Evolutionary conservation across 37 sponge, comb jelly and placozoan species (phyloP), one percentile per base, ranked within the genome.

Genomic region (Lycopodina hypogea): DNA sequence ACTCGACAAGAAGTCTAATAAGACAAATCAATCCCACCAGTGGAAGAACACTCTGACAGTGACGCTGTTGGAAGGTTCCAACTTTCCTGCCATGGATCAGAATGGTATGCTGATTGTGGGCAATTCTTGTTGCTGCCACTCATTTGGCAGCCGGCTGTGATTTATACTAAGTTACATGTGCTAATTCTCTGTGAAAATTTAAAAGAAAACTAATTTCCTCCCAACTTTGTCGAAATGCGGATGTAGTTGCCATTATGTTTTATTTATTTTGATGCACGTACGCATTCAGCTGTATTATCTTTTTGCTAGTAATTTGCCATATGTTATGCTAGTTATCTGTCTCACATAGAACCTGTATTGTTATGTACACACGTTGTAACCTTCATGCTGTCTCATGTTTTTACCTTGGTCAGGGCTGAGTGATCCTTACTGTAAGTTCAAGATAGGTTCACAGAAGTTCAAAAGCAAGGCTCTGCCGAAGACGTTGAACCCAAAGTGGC

Each of bases 341-440:
- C 48, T 12, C 48, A 45, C 48, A n/a, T n/a, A n/a, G n/a, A n/a
- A n/a, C n/a, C n/a, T n/a, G n/a, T n/a, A n/a, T n/a, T n/a, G n/a
- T n/a, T n/a, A n/a, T n/a, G n/a, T n/a, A n/a, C n/a, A n/a, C n/a
- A n/a, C 48, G 8, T 45, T 12, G 9, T 45, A 45, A 45, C 9
- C 48, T 45, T 45, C 48, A 45, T 45, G 9, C 48, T 45, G 48
- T 45, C 48, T 12, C 48, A 45, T 45, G 9, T 24, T 58, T 19
- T 58, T 58, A 3, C 21, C 17, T 1, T n/a, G n/a, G n/a, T n/a
- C 59, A 88, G 88, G 88, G 1, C 63, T 88, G 69, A 89, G 90
- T 80, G 90, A 94, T 61, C 93, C 97, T 7, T 97, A 97, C 90
- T 97, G 97, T 77, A 94, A 94, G 79, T 89, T 94, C 73, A 91